phyloP scores from a whole-genome alignment of 1,140 invertebrate genomes.

The Lucilia sericata region DNA sequence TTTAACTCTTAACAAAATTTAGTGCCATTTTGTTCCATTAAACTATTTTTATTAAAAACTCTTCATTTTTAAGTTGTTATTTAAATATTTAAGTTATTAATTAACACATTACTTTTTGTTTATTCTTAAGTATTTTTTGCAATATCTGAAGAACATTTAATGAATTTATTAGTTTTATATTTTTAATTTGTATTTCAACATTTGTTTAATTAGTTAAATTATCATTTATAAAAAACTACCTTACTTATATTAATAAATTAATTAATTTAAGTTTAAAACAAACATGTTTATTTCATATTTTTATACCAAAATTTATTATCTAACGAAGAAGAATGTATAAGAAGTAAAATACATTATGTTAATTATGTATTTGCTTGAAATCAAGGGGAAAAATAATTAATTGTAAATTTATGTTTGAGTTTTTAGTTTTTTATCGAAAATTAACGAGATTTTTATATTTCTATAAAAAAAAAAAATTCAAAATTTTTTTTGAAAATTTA shows the following conservation, averaged over 20 bases:
- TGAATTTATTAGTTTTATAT: conserved; percentile 30
- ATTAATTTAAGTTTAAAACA: neutral
- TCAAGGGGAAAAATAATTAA: too few species aligned
- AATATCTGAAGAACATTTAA: neutral
- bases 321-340: neutral
- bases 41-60: neutral
- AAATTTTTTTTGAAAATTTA: too few species aligned
- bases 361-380: too few species aligned
- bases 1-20: conserved; percentile 15
- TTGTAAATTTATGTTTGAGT: neutral
- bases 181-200: neutral
- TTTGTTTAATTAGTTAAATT: neutral
- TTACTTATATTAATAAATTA: neutral
- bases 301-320: conserved; percentile 21
- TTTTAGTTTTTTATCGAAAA: neutral
- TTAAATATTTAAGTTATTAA: conserved; percentile 21
- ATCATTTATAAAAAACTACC: neutral
- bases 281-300: neutral
- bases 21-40: conserved; percentile 5
- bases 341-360: neutral
- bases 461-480: too few species aligned
- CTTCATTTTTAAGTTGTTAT: conserved; percentile 25
- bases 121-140: neutral
- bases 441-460: too few species aligned
- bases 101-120: neutral